Percentiles rank a stretch among this genome's conserved stretches.
These are phyloP conservation scores for Rhimphoctona megacephalus DNA, from an alignment of 2,888 invertebrate species.

Conservation along the genomic window DNA sequence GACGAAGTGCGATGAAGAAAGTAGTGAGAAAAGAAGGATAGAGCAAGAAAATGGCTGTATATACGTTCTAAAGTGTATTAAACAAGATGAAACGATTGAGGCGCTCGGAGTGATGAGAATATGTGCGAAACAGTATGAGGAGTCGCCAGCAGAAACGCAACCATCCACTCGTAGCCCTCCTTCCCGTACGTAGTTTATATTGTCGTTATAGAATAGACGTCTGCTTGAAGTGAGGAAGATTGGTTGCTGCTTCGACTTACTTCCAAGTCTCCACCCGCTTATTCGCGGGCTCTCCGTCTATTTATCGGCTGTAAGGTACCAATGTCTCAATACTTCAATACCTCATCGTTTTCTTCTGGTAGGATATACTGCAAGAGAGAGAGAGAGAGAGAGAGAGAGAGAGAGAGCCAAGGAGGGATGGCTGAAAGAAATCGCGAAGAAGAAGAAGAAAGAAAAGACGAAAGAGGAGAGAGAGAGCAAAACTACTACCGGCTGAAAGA, in stretches of 20 bases:
- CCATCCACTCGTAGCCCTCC: constrained; percentile 14
- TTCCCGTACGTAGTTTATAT: constrained; percentile 63
- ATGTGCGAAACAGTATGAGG: constrained; percentile 36
- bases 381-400: neutral
- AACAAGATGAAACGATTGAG: constrained; percentile 58
- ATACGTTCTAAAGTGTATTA: neutral
- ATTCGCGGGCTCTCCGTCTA: constrained; percentile 71
- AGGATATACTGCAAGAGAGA: constrained; percentile 23
- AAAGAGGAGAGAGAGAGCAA: constrained; percentile 72
- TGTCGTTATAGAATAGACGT: constrained; percentile 72
- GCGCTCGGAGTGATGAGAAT: constrained; percentile 60
- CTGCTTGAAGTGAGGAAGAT: constrained; percentile 74
- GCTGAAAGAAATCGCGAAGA: constrained; percentile 63
- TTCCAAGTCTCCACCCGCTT: constrained; percentile 42
- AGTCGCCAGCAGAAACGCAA: constrained; percentile 51
- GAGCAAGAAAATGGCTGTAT: constrained; percentile 22
- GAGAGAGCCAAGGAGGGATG: constrained; percentile 46
- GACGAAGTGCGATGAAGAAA: constrained; percentile 41
- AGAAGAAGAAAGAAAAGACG: constrained; percentile 74
- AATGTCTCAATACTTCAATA: constrained; percentile 80
- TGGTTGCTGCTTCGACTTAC: constrained; percentile 75
- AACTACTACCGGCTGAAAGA: constrained; percentile 61
- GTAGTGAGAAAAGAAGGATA: constrained; percentile 63
- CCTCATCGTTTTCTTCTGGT: constrained; percentile 42
- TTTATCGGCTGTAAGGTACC: constrained; percentile 76